Evolutionary conservation across 2,888 invertebrate genomes (phyloP), one percentile per base, ranked within the genome.

Genomic region (Callyntrura guangdongensis): DNA sequence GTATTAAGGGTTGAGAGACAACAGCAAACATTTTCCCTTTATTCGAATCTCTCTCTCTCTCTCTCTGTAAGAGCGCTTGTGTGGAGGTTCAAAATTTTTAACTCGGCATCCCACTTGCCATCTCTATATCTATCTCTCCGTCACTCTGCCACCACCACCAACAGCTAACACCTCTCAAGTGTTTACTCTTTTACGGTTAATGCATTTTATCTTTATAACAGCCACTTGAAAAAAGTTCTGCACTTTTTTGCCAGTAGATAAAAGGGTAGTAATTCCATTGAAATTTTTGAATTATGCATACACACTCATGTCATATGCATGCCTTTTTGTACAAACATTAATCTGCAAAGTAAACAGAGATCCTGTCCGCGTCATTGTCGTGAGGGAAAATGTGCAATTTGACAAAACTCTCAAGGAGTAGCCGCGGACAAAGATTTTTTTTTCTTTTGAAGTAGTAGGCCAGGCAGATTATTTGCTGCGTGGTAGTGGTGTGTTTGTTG

Each of bases 101-200:
- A 81, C 27, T n/a, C n/a, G n/a, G n/a, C n/a, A n/a, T n/a, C n/a
- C n/a, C n/a, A n/a, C n/a, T n/a, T n/a, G n/a, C n/a, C n/a, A n/a
- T n/a, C n/a, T n/a, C n/a, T n/a, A n/a, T n/a, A n/a, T n/a, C n/a
- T n/a, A n/a, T n/a, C 14, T 59, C 81, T 27, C 25, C 67, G 27
- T 14, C 67, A 4, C 67, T 67, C 12, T n/a, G 27, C 20, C 2
- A 20, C 17, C 22, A 5, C 61, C 20, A 20, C n/a, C n/a, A n/a
- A n/a, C 11, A 20, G 14, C 61, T 49, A 84, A 49, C 84, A 84
- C 84, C 84, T 69, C 27, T 84, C 84, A 69, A 84, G 84, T 84
- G 67, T 84, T 69, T 84, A 25, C 69, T 69, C 64, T 82, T 47
- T 1, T 69, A 69, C 36, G 69, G 11, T n/a, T n/a, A n/a, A 25